Percentiles rank a stretch among this genome's conserved stretches.
Evolutionary conservation across 2,888 invertebrate genomes (phyloP).

Genomic region (Eucera pruinosa): DNA sequence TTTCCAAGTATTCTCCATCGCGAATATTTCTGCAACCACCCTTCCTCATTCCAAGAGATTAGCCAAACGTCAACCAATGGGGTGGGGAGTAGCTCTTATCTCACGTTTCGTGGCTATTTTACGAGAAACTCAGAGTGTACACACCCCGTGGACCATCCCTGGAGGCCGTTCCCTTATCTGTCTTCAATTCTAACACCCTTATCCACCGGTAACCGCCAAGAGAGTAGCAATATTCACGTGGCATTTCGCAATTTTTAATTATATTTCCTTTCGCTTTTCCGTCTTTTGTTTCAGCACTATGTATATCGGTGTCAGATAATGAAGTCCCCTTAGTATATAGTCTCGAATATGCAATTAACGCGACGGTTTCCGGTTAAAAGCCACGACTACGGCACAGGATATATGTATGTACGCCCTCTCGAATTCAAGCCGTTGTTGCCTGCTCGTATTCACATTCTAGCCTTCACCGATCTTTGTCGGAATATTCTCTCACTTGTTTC

Average conservation of each 20-base stretch:
- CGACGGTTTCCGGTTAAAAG: conserved; percentile 49
- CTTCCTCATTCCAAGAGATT: background rate
- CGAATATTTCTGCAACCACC: background rate
- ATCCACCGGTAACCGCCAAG: background rate
- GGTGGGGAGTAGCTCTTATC: conserved; percentile 42
- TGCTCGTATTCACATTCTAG: no score
- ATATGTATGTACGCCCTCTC: no score
- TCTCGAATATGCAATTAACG: conserved; percentile 59
- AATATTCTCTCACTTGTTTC: no score
- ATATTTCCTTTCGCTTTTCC: conserved; percentile 56
- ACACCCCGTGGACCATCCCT: conserved; percentile 5
- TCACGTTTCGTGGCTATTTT: conserved; percentile 40
- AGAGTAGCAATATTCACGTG: conserved; percentile 8
- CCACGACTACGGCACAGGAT: background rate
- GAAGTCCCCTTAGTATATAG: conserved; percentile 55
- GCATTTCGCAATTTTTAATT: conserved; percentile 67
- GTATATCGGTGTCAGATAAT: conserved; percentile 62
- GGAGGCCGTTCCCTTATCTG: conserved; percentile 35
- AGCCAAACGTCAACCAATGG: background rate
- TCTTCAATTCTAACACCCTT: conserved; percentile 30
- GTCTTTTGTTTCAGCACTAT: conserved; percentile 52
- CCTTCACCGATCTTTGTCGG: no score
- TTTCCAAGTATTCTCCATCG: no score
- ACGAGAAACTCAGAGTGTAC: conserved; percentile 11
- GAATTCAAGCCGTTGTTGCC: no score